Conservation (phyloP, 2,888 invertebrate genomes). For the Eledone cirrhosa region DNA sequence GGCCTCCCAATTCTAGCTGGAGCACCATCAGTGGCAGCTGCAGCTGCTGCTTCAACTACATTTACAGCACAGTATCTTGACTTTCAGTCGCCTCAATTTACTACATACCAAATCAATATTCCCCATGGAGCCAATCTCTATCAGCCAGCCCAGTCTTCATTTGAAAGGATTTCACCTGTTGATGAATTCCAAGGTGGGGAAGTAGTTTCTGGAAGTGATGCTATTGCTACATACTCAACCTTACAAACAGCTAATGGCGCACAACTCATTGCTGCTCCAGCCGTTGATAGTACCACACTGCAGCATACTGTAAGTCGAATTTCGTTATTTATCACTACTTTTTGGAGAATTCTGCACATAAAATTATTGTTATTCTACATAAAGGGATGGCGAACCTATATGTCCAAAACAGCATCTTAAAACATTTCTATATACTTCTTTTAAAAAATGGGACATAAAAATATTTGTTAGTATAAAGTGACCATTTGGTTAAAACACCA, state of each 20-base stretch:
- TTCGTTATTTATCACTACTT: background rate
- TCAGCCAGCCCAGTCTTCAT: constrained; percentile 54
- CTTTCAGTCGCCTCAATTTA: constrained; percentile 32
- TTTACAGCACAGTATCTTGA: constrained; percentile 21
- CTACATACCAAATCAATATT: constrained; percentile 28
- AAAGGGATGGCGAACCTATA: no score
- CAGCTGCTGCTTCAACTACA: constrained; percentile 7
- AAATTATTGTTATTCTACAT: no score
- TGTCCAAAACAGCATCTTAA: no score
- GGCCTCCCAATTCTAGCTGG: background rate
- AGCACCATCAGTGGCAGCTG: background rate
- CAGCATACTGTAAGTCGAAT: constrained; percentile 39
- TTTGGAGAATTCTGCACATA: no score
- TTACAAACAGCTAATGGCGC: constrained; percentile 36
- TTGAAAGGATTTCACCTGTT: constrained; percentile 43
- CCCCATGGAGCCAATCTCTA: constrained; percentile 38
- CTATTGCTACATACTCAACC: constrained; percentile 43
- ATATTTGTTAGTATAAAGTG: no score
- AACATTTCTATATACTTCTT: no score
- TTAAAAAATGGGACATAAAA: no score
- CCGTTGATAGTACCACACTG: constrained; percentile 50
- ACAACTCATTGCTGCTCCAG: constrained; percentile 40
- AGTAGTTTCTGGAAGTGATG: constrained; percentile 43
- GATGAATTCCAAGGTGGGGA: constrained; percentile 42
- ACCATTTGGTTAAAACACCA: no score